Evolutionary conservation across 2,888 invertebrate species (phyloP).

Genomic region (Idaea straminata): DNA sequence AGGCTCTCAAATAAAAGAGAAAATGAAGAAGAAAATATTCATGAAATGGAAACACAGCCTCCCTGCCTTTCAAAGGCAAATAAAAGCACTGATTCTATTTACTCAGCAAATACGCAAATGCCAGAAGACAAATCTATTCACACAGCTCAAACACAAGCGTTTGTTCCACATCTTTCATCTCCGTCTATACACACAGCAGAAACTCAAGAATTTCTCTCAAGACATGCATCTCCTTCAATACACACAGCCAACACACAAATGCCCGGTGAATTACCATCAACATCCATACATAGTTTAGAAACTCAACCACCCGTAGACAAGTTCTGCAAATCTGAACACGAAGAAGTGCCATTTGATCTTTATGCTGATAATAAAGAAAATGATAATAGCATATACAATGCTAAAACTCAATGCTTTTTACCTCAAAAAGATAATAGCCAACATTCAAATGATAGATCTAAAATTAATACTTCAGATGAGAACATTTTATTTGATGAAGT

Average conservation of each 20-base stretch:
- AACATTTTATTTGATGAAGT: constrained; percentile 59
- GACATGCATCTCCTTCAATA: constrained; percentile 3
- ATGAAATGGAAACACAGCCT: constrained; percentile 57
- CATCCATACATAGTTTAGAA: constrained; percentile 19
- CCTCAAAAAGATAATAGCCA: background rate
- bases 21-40: constrained; percentile 30
- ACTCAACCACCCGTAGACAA: constrained; percentile 25
- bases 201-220: constrained; percentile 19
- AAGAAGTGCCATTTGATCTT: constrained; percentile 52
- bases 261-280: constrained; percentile 4
- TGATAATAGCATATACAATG: constrained; percentile 41
- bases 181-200: constrained; percentile 19
- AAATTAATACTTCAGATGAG: constrained; percentile 50
- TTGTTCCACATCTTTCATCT: constrained; percentile 6
- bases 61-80: constrained; percentile 29
- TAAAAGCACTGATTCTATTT: constrained; percentile 45
- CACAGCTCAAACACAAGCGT: constrained; percentile 19
- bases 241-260: constrained; percentile 12
- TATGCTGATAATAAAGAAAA: constrained; percentile 49
- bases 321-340: constrained; percentile 46
- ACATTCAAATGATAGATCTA: constrained; percentile 15
- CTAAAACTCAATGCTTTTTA: constrained; percentile 41
- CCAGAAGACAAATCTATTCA: constrained; percentile 21
- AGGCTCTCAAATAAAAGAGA: constrained; percentile 25
- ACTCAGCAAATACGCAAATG: constrained; percentile 46